Evolutionary conservation across 2,113 vertebrate genomes (phyloP), one percentile per base, ranked within the genome.

Genomic region (Oryzias javanicus): DNA sequence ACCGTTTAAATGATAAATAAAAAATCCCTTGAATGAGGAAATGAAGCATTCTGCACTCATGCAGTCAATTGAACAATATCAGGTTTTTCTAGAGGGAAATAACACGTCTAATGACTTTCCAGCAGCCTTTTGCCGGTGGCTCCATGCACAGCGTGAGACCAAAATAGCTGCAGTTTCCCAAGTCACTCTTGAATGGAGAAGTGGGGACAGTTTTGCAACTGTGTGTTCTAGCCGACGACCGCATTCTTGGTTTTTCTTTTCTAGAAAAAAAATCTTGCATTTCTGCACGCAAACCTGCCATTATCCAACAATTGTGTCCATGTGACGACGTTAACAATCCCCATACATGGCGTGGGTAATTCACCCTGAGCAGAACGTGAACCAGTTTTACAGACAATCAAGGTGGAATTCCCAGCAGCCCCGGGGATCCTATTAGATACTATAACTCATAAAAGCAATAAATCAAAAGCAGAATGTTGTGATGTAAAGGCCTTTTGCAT

Each of bases 351-450:
- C 10, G 7, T 8, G 7, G 35, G 35, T 35, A 35, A 35, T 35
- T 12, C 8, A 35, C 35, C 10, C 35, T 35, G 35, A 27, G 25
- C 25, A 27, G 25, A 27, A 12, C 14, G 46, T 24, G 35, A 67
- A 60, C 65, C 40, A 25, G 67, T 55, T 15, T 40, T 18, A n/a
- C 14, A 12, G 61, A 6, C 27, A 15, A 55, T 51, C 45, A 35
- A 48, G 74, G 54, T 76, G 86, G 83, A 84, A 86, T 82, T 83
- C 84, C 81, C 78, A 84, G 55, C 45, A 19, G 16, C 42, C 55
- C 46, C 49, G 15, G 35, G 1, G 49, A 27, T 42, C 60, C 67
- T 78, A 75, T 72, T 5, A 82, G 75, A 72, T 70, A 66, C 59
- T 40, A 10, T 14, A 24, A 54, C 25, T 69, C 51, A 46, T 63